Percentiles rank a stretch among this genome's conserved stretches.
phyloP scores from a whole-genome alignment of 2,113 vertebrate genomes.

The Psammodynastes pulverulentus region DNA sequence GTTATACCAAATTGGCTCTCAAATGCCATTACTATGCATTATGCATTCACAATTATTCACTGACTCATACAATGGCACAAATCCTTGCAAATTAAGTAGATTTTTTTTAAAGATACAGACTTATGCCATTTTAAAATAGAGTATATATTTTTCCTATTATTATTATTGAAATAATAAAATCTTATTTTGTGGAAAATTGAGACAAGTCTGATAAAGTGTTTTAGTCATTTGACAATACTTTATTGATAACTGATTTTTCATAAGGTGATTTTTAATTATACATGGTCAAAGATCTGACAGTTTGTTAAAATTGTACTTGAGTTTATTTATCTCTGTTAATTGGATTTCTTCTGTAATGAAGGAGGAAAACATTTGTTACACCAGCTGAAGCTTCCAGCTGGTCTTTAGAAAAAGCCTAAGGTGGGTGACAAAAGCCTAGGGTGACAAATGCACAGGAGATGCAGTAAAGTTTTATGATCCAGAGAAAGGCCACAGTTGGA shows the following conservation, averaged over 20 bases:
- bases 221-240: not conserved
- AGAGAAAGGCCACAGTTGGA: not conserved
- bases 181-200: not conserved
- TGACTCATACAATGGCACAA: not conserved
- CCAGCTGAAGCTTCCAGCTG: not conserved
- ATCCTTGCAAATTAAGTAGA: not conserved
- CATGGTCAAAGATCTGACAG: not conserved
- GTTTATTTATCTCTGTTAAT: not conserved
- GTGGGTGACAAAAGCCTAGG: no score
- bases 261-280: not conserved
- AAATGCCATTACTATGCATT: not conserved
- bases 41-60: not conserved
- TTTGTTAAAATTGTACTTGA: not conserved
- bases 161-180: not conserved
- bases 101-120: not conserved
- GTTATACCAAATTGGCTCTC: not conserved
- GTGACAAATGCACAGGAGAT: not conserved
- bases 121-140: not conserved
- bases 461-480: not conserved
- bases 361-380: not conserved
- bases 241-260: not conserved
- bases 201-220: not conserved
- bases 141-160: not conserved
- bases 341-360: not conserved
- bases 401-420: not conserved